Evolutionary conservation across 1,140 invertebrate genomes (phyloP).

Genomic region (Halyomorpha halys): DNA sequence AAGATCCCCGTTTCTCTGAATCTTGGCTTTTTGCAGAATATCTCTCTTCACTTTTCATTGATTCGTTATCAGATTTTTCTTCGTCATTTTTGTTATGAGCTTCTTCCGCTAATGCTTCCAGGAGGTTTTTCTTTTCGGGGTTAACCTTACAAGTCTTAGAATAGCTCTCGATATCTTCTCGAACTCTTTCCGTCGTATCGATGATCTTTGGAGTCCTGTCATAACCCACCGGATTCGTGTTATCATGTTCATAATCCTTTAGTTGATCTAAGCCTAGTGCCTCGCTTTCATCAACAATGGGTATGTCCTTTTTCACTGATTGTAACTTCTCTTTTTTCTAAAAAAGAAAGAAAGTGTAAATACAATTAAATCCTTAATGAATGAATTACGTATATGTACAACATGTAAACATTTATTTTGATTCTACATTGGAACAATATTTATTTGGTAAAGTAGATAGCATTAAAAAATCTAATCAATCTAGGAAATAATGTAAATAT

Average conservation of each 20-base stretch:
- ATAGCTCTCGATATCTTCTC: constrained; percentile 27
- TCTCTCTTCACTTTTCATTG: not conserved
- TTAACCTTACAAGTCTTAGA: constrained; percentile 17
- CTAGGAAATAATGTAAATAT: too few relatives aligned
- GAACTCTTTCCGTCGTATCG: constrained; percentile 25
- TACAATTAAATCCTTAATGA: too few relatives aligned
- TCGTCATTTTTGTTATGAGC: not conserved
- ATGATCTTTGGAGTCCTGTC: constrained; percentile 27
- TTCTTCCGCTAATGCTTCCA: constrained; percentile 10
- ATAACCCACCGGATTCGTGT: constrained; percentile 26
- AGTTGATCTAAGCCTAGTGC: constrained; percentile 7
- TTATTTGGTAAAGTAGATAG: too few relatives aligned
- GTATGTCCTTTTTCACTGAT: constrained; percentile 6
- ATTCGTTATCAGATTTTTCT: constrained; percentile 1
- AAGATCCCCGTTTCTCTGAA: not conserved
- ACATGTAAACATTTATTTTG: too few relatives aligned
- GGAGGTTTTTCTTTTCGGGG: constrained; percentile 13
- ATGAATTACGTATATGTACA: too few relatives aligned
- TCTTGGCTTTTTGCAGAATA: not conserved
- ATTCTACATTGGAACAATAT: too few relatives aligned
- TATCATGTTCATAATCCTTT: constrained; percentile 28
- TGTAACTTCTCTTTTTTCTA: constrained; percentile 24
- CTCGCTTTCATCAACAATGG: constrained; percentile 13
- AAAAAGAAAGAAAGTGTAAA: not conserved
- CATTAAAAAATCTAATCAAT: too few relatives aligned